phyloP scores from a whole-genome alignment of 2,888 invertebrate genomes.

The Ptilodon capucinus region DNA sequence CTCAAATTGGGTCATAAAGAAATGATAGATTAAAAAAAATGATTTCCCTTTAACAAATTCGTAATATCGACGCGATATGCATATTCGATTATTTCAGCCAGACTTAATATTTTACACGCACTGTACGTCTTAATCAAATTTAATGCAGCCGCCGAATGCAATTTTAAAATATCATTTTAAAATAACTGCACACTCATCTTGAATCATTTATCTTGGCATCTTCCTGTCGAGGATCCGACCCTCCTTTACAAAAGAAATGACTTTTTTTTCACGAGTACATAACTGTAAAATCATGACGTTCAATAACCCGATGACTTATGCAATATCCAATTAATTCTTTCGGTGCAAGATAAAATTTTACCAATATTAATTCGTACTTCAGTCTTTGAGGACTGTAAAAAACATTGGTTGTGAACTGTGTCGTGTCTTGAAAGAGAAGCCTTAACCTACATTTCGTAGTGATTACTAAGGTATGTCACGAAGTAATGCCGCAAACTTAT shows the following conservation, averaged over 20 bases:
- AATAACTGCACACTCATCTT: slow-evolving; percentile 33
- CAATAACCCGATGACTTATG: not conserved
- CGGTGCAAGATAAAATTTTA: too few species aligned
- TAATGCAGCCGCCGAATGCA: slow-evolving; percentile 20
- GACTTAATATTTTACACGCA: slow-evolving; percentile 6
- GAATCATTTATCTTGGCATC: slow-evolving; percentile 33
- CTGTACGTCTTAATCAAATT: slow-evolving; percentile 10
- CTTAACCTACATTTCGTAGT: slow-evolving; percentile 75
- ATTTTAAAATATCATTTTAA: slow-evolving; percentile 23
- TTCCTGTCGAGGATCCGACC: slow-evolving; percentile 28
- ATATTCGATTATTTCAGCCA: not conserved
- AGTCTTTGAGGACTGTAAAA: not conserved
- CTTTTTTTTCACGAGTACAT: slow-evolving; percentile 28
- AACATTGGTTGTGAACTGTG: not conserved
- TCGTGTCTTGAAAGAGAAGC: slow-evolving; percentile 58
- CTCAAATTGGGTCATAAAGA: too few species aligned
- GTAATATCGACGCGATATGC: not conserved
- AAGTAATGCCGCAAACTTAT: slow-evolving; percentile 38
- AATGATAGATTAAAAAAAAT: too few species aligned
- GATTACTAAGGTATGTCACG: slow-evolving; percentile 80
- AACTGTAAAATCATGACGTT: slow-evolving; percentile 28
- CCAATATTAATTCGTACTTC: too few species aligned
- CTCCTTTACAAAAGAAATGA: slow-evolving; percentile 36
- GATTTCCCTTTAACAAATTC: not conserved
- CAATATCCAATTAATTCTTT: not conserved